Percentiles rank a stretch among this genome's conserved stretches.
phyloP scores from a whole-genome alignment of 2,797 vertebrate genomes.

The Gymnodraco acuticeps region DNA sequence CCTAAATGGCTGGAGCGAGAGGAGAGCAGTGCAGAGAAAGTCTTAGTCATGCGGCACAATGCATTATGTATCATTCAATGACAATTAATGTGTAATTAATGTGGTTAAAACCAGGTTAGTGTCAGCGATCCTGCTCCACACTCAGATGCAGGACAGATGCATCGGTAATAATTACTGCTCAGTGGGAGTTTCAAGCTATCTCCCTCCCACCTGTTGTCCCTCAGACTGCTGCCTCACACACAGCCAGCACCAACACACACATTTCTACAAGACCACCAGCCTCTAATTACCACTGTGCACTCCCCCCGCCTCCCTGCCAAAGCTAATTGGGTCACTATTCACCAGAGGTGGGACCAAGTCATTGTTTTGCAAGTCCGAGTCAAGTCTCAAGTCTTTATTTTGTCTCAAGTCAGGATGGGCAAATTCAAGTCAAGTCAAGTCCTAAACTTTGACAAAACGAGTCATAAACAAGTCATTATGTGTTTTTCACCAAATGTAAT shows the following conservation, averaged over 20 bases:
- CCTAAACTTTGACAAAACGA: too few species aligned
- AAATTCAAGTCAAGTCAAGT: too few species aligned
- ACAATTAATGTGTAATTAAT: constrained; percentile 55
- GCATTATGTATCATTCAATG: constrained; percentile 47
- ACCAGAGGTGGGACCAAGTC: too few species aligned
- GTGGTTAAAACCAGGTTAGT: constrained; percentile 62
- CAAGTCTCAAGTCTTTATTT: too few species aligned
- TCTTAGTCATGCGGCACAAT: constrained; percentile 50
- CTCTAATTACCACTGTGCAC: constrained; percentile 65
- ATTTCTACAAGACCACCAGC: constrained; percentile 67
- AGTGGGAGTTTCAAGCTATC: constrained; percentile 64
- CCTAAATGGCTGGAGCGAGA: background rate
- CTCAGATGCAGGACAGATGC: constrained; percentile 62
- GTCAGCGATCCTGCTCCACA: constrained; percentile 37
- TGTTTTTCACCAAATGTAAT: too few species aligned
- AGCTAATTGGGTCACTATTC: constrained; percentile 82
- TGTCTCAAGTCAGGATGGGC: too few species aligned
- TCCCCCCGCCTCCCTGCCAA: constrained; percentile 44
- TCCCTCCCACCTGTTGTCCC: constrained; percentile 79
- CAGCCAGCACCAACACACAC: constrained; percentile 25
- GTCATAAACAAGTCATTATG: too few species aligned
- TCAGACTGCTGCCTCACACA: constrained; percentile 52
- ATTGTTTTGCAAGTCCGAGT: too few species aligned
- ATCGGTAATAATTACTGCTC: constrained; percentile 74
- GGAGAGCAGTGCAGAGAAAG: constrained; percentile 30